Percentiles rank a stretch among this genome's conserved stretches.
Evolutionary conservation across 1,140 invertebrate species (phyloP).

Genomic region (Luehdorfia chinensis): DNA sequence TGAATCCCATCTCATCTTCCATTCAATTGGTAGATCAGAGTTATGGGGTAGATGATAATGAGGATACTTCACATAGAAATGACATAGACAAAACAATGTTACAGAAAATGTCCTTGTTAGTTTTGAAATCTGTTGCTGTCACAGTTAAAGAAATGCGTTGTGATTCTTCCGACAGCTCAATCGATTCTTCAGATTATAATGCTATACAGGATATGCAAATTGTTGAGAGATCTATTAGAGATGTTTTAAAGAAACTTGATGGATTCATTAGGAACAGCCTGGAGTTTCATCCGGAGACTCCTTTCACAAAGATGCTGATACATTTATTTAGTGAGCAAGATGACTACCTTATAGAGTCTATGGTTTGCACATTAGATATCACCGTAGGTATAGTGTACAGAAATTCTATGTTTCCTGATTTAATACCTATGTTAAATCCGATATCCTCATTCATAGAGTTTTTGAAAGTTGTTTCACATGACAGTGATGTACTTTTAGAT

Average conservation of each 20-base stretch:
- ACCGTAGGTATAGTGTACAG: constrained; percentile 89
- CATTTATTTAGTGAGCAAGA: constrained; percentile 94
- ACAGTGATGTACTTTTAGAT: constrained; percentile 89
- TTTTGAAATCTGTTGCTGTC: constrained; percentile 92
- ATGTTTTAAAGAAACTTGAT: constrained; percentile 89
- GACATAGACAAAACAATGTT: constrained; percentile 84
- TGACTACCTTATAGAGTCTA: constrained; percentile 93
- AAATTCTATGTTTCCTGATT: constrained; percentile 86
- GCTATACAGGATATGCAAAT: constrained; percentile 93
- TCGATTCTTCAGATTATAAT: constrained; percentile 89
- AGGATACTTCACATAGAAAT: constrained; percentile 45
- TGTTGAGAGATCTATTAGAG: constrained; percentile 89
- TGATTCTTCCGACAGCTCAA: constrained; percentile 88
- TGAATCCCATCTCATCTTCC: constrained; percentile 45
- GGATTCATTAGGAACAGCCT: constrained; percentile 87
- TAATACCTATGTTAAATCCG: constrained; percentile 88
- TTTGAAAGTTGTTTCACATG: constrained; percentile 88
- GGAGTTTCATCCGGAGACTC: constrained; percentile 91
- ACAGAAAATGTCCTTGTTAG: constrained; percentile 90
- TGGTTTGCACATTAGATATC: constrained; percentile 93
- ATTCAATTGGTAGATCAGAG: constrained; percentile 63
- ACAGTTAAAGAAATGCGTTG: constrained; percentile 93
- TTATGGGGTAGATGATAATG: constrained; percentile 57
- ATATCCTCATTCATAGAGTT: constrained; percentile 91
- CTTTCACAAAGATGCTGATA: constrained; percentile 91